Conservation (phyloP, 2,888 invertebrate genomes). For the Frankliniella fusca region DNA sequence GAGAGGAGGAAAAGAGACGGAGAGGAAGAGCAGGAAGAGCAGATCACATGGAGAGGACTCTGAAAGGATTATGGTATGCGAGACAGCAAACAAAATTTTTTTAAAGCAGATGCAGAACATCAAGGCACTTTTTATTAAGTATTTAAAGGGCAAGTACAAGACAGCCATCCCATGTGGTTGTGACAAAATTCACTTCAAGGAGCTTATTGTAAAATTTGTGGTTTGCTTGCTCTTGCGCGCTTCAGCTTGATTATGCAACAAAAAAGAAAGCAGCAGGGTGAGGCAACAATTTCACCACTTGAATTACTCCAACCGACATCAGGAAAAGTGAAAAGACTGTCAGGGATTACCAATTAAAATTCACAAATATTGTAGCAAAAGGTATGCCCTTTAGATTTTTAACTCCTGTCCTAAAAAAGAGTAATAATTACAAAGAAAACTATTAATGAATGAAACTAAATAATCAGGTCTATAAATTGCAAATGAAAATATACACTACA, state of each 20-base stretch:
- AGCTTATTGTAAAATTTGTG: neutral
- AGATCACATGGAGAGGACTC: neutral
- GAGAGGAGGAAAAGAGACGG: neutral
- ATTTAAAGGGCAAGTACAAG: neutral
- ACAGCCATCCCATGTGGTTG: too few relatives aligned
- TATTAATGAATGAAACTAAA: conserved; percentile 11
- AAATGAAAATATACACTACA: conserved; percentile 11
- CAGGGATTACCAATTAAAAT: neutral
- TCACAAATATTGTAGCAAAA: neutral
- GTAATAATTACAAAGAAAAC: neutral
- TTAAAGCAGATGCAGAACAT: conserved; percentile 4
- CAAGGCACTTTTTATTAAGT: neutral
- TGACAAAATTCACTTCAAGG: too few relatives aligned
- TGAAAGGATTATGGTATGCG: conserved; percentile 15
- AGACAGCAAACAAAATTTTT: neutral
- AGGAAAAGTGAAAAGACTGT: neutral
- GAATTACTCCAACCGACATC: neutral
- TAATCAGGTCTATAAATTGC: conserved; percentile 15
- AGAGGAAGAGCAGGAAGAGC: neutral
- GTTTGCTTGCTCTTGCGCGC: conserved; percentile 8
- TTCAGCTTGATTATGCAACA: neutral
- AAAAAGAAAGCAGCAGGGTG: conserved; percentile 18
- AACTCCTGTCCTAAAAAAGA: conserved; percentile 1
- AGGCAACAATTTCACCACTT: neutral
- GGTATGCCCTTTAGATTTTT: neutral